These are phyloP conservation scores for Platorchestia sp. DNA, from an alignment of 1,140 invertebrate species.

Conservation along the genomic window DNA sequence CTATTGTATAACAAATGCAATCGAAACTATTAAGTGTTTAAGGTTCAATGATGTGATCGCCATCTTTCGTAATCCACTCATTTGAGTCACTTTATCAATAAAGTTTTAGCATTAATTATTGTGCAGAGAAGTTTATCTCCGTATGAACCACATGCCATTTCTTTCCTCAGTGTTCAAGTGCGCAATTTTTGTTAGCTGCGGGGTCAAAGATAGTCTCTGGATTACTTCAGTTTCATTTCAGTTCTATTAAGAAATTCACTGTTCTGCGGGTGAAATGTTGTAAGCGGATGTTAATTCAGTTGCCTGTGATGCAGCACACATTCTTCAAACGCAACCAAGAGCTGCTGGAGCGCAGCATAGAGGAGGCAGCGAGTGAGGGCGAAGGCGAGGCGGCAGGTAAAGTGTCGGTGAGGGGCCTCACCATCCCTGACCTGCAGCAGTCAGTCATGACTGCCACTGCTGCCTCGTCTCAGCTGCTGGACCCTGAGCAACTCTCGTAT, in stretches of 20 bases:
- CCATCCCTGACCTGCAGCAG: constrained; percentile 66
- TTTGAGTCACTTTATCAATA: no score
- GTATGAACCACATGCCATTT: not conserved
- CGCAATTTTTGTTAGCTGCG: not conserved
- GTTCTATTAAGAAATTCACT: not conserved
- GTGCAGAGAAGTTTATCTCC: not conserved
- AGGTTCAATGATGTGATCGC: no score
- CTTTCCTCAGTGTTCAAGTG: not conserved
- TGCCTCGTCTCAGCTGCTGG: not conserved
- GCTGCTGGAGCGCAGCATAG: constrained; percentile 59
- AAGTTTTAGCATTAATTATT: no score
- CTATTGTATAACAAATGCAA: no score
- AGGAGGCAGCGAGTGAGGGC: constrained; percentile 33
- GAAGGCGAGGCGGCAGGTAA: constrained; percentile 22
- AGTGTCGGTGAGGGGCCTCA: constrained; percentile 58
- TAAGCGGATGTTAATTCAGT: not conserved
- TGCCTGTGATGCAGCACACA: constrained; percentile 76
- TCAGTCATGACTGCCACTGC: constrained; percentile 62
- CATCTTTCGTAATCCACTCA: no score
- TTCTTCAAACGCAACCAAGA: constrained; percentile 83
- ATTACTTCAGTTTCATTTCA: not conserved
- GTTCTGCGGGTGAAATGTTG: not conserved
- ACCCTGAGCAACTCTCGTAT: constrained; percentile 17
- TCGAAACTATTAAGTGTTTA: no score
- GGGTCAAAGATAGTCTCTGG: not conserved